Evolutionary conservation across 2,888 invertebrate species (phyloP).

Genomic region (Epinotia demarniana): DNA sequence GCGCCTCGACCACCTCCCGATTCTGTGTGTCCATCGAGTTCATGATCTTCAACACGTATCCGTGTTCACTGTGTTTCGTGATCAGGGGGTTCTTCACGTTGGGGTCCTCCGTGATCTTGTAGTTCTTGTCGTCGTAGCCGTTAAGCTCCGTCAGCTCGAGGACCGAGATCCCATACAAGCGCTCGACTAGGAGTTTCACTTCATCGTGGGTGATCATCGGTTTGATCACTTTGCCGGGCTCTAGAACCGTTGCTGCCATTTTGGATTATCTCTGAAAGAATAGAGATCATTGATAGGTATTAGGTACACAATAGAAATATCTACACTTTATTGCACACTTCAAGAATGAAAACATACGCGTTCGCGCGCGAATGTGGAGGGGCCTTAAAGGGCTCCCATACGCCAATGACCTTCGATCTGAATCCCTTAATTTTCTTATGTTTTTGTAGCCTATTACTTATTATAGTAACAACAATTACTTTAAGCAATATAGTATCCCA

Average conservation of each 20-base stretch:
- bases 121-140: constrained; percentile 93
- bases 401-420: no score
- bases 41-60: constrained; percentile 92
- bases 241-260: constrained; percentile 64
- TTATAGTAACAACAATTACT: no score
- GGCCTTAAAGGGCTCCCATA: no score
- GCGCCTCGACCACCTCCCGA: constrained; percentile 87
- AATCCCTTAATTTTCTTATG: no score
- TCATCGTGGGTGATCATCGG: constrained; percentile 82
- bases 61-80: constrained; percentile 81
- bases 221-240: constrained; percentile 84
- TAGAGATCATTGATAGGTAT: background rate
- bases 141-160: constrained; percentile 85
- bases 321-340: no score
- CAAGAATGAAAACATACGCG: no score
- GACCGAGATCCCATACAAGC: constrained; percentile 87
- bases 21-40: constrained; percentile 93
- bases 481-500: no score
- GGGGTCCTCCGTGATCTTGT: constrained; percentile 85
- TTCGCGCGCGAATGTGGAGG: no score
- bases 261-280: constrained; percentile 42
- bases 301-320: no score
- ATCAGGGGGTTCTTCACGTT: constrained; percentile 86
- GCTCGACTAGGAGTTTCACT: constrained; percentile 81
- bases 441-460: no score